phyloP scores from a whole-genome alignment of 1,140 invertebrate species.

The Proctacanthus coquilletti region DNA sequence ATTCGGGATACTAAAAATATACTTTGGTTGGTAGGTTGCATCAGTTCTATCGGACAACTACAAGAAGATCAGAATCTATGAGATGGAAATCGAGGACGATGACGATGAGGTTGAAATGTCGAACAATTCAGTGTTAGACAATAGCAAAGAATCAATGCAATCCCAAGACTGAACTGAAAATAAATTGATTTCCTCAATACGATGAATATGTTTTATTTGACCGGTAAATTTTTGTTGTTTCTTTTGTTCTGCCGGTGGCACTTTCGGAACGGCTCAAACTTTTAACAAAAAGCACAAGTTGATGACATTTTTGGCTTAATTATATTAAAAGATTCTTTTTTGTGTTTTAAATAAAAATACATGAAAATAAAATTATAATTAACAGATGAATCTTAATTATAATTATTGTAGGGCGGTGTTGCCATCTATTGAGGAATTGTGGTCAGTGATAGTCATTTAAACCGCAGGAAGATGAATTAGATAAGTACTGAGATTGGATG shows the following conservation, averaged over 20 bases:
- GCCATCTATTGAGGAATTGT: background rate
- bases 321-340: background rate
- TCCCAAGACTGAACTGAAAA: no score
- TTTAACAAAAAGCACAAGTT: no score
- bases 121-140: slow-evolving; percentile 24
- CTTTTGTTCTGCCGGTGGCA: no score
- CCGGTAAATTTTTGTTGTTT: no score
- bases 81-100: slow-evolving; percentile 85
- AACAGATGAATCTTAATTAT: slow-evolving; percentile 1
- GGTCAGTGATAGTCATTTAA: background rate
- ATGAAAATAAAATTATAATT: slow-evolving; percentile 2
- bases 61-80: slow-evolving; percentile 69
- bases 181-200: no score
- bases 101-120: slow-evolving; percentile 60
- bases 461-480: background rate
- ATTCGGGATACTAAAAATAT: background rate
- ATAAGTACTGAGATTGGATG: slow-evolving; percentile 2
- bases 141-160: slow-evolving; percentile 29
- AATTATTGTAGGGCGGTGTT: background rate
- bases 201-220: no score
- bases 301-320: slow-evolving; percentile 1
- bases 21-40: slow-evolving; percentile 29
- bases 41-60: slow-evolving; percentile 65
- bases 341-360: slow-evolving; percentile 1
- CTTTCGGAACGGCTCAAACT: no score